Conservation (phyloP, 2,113 vertebrate species). For the Centrocercus urophasianus region DNA sequence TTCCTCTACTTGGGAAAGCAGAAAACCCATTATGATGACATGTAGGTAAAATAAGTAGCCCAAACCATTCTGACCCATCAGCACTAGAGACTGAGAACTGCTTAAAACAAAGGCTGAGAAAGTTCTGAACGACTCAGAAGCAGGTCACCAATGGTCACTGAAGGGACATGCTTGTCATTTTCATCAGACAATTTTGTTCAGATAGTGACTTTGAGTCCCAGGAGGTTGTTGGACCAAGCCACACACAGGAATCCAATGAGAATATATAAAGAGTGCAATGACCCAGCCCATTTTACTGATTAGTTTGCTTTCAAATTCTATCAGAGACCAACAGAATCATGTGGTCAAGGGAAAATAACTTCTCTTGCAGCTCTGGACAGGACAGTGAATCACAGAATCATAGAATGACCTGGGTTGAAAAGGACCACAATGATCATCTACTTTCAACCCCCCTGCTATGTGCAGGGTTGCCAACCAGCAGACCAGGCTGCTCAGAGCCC, state of each 20-base stretch:
- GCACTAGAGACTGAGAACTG: background rate
- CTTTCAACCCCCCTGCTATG: too few relatives aligned
- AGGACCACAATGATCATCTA: too few relatives aligned
- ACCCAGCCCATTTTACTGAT: background rate
- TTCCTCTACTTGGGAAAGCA: background rate
- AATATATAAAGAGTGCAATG: background rate
- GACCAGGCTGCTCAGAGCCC: too few relatives aligned
- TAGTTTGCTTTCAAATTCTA: background rate
- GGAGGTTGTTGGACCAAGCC: background rate
- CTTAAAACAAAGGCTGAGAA: background rate
- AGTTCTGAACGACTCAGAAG: background rate
- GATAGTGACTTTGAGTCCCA: background rate
- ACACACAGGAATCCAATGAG: background rate
- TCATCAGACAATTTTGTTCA: background rate
- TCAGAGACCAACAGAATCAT: background rate
- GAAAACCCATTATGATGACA: background rate
- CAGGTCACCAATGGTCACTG: background rate
- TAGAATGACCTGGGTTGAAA: too few relatives aligned
- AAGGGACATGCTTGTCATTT: background rate
- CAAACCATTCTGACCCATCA: background rate
- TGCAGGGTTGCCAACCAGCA: too few relatives aligned
- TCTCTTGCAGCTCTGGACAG: background rate
- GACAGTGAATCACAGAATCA: background rate
- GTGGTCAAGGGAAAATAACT: fast-evolving
- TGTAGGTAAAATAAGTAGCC: background rate